phyloP scores from a whole-genome alignment of 1,140 invertebrate genomes.

The Neodiprion lecontei region DNA sequence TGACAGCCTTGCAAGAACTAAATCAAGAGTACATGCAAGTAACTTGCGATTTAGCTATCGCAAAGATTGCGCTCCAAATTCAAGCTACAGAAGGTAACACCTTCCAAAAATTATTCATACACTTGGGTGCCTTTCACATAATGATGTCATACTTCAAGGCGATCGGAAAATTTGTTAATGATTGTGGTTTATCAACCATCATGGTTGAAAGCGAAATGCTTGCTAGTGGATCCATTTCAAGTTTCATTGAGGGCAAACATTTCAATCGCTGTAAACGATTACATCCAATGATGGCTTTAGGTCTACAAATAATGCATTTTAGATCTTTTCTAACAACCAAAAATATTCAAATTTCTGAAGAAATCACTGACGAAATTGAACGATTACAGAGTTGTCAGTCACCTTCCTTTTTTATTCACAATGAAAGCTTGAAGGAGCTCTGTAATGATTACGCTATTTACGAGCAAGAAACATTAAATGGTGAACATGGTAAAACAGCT shows the following conservation, averaged over 20 bases:
- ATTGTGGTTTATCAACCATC: slow-evolving; percentile 54
- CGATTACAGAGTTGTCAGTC: no score
- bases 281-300: slow-evolving; percentile 53
- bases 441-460: neutral
- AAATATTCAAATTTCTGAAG: slow-evolving; percentile 7
- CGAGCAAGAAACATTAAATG: slow-evolving; percentile 19
- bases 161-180: slow-evolving; percentile 56
- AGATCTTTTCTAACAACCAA: slow-evolving; percentile 37
- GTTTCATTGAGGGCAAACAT: slow-evolving; percentile 57
- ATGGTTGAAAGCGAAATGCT: slow-evolving; percentile 53
- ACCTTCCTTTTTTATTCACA: neutral
- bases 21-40: slow-evolving; percentile 45
- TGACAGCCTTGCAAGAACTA: slow-evolving; percentile 40
- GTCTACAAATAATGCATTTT: slow-evolving; percentile 56
- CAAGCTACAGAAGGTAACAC: slow-evolving; percentile 42
- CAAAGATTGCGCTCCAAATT: slow-evolving; percentile 53
- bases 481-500: slow-evolving; percentile 33
- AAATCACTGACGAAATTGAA: neutral
- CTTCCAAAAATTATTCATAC: slow-evolving; percentile 58
- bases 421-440: neutral
- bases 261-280: slow-evolving; percentile 60
- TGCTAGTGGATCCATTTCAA: slow-evolving; percentile 53
- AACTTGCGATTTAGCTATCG: slow-evolving; percentile 51
- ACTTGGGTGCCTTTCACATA: slow-evolving; percentile 60
- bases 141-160: slow-evolving; percentile 61